Evolutionary conservation across 2,113 vertebrate species (phyloP).

Genomic region (Lasiurus cinereus): DNA sequence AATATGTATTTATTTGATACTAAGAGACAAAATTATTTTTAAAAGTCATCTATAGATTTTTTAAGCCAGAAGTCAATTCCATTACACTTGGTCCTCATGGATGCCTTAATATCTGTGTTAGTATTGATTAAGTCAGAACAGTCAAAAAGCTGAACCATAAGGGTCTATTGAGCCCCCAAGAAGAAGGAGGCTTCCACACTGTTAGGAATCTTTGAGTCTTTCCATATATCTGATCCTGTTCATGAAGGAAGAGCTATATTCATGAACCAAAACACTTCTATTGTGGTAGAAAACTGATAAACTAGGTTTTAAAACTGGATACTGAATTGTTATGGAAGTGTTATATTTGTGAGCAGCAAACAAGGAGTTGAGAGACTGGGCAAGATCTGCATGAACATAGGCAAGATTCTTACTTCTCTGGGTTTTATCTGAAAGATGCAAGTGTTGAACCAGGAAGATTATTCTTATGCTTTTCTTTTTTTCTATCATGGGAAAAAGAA

Average conservation of each 20-base stretch:
- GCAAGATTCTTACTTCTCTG: neutral
- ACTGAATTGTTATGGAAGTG: neutral
- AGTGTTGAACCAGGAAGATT: neutral
- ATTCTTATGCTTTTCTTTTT: neutral
- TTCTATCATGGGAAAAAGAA: neutral
- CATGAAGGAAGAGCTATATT: neutral
- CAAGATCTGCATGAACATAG: neutral
- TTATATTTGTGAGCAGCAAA: neutral
- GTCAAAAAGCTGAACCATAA: neutral
- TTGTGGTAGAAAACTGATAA: neutral
- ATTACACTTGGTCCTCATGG: neutral
- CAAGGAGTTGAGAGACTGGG: neutral
- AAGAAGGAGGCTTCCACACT: neutral
- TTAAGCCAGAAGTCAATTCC: neutral
- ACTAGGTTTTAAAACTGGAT: neutral
- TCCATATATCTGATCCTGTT: neutral
- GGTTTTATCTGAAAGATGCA: neutral
- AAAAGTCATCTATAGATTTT: neutral
- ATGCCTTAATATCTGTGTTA: neutral
- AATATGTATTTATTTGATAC: neutral
- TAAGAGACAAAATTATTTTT: neutral
- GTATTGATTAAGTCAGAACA: neutral
- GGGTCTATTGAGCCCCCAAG: neutral
- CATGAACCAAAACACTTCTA: neutral
- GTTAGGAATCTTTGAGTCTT: neutral